Conservation (phyloP, 2,888 invertebrate genomes). For the Unio pictorum region DNA sequence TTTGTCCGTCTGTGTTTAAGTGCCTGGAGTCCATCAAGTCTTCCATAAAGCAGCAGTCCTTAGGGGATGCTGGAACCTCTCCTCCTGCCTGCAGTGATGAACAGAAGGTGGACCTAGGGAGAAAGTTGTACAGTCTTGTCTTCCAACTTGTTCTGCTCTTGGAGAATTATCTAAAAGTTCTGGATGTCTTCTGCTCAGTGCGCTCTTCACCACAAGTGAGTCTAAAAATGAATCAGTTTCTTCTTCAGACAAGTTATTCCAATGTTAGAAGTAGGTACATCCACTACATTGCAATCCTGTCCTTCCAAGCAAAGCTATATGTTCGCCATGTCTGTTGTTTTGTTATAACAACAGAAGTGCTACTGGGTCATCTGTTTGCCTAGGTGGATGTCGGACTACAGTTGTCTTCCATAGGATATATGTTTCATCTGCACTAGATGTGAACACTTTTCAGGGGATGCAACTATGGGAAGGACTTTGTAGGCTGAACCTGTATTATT, state of each 20-base stretch:
- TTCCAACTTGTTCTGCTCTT: slow-evolving; percentile 92
- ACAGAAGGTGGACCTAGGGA: slow-evolving; percentile 85
- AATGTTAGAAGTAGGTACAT: too few relatives aligned
- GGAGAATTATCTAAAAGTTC: slow-evolving; percentile 77
- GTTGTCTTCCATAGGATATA: too few relatives aligned
- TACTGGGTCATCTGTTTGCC: too few relatives aligned
- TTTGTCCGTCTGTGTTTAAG: slow-evolving; percentile 31
- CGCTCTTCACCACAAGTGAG: slow-evolving; percentile 55
- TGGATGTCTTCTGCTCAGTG: slow-evolving; percentile 60
- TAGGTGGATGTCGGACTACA: too few relatives aligned
- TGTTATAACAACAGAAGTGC: too few relatives aligned
- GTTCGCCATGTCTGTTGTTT: too few relatives aligned
- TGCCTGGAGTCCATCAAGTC: slow-evolving; percentile 82
- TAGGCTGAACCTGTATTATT: too few relatives aligned
- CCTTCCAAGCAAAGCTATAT: too few relatives aligned
- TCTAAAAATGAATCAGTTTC: neutral
- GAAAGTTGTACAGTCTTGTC: slow-evolving; percentile 90
- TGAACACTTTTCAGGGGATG: too few relatives aligned
- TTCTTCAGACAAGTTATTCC: neutral
- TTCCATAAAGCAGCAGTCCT: slow-evolving; percentile 82
- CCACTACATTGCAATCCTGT: too few relatives aligned
- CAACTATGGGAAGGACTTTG: too few relatives aligned
- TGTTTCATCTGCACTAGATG: too few relatives aligned
- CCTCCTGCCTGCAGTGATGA: slow-evolving; percentile 75
- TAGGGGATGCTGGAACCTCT: slow-evolving; percentile 81